Conservation (phyloP, 1,140 invertebrate species). For the Harpegnathos saltator region DNA sequence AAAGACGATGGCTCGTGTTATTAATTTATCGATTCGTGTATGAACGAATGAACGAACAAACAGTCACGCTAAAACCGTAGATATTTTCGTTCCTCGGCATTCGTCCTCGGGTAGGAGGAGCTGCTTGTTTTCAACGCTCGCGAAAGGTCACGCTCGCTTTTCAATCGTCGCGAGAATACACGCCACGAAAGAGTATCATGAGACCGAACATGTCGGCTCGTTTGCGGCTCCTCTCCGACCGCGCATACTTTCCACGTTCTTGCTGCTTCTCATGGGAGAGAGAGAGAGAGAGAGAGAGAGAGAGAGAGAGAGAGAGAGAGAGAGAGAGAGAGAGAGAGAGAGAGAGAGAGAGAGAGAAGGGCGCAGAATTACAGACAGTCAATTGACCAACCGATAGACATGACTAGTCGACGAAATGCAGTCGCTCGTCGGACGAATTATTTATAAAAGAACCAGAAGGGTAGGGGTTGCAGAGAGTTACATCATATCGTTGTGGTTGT, state of each 20-base stretch:
- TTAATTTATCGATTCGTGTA: slow-evolving; percentile 53
- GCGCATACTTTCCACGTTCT: background rate
- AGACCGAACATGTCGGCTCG: slow-evolving; percentile 18
- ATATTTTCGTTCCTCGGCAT: slow-evolving; percentile 25
- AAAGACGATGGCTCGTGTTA: slow-evolving; percentile 17
- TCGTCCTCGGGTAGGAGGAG: background rate
- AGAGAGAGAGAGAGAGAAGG: background rate
- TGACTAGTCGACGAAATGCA: background rate
- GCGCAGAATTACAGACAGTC: too few relatives aligned
- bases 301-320: too few relatives aligned
- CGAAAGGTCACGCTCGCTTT: slow-evolving; percentile 21
- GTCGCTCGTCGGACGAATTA: slow-evolving; percentile 26
- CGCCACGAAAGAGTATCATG: slow-evolving; percentile 19
- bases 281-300: background rate
- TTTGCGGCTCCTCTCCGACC: background rate
- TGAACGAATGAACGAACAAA: background rate
- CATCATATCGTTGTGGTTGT: background rate
- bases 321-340: too few relatives aligned
- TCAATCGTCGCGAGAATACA: slow-evolving; percentile 26
- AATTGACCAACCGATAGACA: too few relatives aligned
- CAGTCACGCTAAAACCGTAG: slow-evolving; percentile 28
- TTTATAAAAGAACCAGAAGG: slow-evolving; percentile 17
- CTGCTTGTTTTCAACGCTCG: slow-evolving; percentile 29
- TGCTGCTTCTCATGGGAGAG: background rate
- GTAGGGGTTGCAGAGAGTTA: too few relatives aligned